phyloP scores from a whole-genome alignment of 2,797 vertebrate species.

The Pseudochirops cupreus region DNA sequence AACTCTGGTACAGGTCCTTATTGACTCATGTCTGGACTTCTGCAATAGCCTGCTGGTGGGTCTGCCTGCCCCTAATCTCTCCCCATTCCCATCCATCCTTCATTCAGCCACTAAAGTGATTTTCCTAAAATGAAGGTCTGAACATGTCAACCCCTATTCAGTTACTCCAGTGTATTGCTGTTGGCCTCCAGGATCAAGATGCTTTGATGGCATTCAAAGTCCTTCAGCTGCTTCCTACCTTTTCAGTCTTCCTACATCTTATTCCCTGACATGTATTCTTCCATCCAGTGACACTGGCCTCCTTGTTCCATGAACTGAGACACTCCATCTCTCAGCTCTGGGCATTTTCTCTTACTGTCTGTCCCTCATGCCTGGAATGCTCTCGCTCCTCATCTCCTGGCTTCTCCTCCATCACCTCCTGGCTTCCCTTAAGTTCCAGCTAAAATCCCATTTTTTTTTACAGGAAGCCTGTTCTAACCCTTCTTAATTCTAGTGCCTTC shows the following conservation, averaged over 20 bases:
- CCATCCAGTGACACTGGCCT: neutral
- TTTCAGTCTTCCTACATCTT: neutral
- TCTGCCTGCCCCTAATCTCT: neutral
- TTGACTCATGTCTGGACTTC: too few relatives aligned
- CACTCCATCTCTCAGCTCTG: neutral
- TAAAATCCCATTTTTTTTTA: neutral
- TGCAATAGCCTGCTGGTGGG: too few relatives aligned
- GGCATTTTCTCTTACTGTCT: too few relatives aligned
- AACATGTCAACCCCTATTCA: neutral
- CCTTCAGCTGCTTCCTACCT: neutral
- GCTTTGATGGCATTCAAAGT: neutral
- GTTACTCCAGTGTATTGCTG: neutral
- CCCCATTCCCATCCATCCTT: neutral
- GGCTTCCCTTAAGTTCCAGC: neutral
- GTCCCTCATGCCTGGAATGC: too few relatives aligned
- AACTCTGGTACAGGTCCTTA: neutral
- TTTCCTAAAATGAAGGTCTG: neutral
- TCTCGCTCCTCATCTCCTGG: too few relatives aligned
- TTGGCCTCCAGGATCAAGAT: neutral
- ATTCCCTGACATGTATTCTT: neutral
- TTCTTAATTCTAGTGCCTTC: too few relatives aligned
- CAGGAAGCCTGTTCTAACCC: too few relatives aligned
- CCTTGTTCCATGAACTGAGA: neutral
- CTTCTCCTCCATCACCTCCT: too few relatives aligned
- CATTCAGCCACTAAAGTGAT: neutral